Evolutionary conservation across 2,888 invertebrate species (phyloP), one percentile per base, ranked within the genome.

Genomic region (Trachelus stipa): DNA sequence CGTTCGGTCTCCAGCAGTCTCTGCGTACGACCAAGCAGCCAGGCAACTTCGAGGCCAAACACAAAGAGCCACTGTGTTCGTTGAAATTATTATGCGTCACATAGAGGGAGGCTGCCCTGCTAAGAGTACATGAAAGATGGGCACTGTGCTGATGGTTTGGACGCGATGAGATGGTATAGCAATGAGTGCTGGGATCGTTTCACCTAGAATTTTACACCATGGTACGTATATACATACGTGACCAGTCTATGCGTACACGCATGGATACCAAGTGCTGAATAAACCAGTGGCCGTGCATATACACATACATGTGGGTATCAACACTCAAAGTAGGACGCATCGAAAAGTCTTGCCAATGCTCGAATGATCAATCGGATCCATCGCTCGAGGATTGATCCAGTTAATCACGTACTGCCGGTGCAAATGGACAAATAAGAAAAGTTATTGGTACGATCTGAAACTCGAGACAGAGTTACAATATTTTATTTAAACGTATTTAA

Each of bases 31-130:
- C 9, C 23, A 69, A 31, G 73, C 9, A 34, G 34, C 31, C 68
- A 23, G 68, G 73, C 40, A 77, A 35, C 56, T 56, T 71, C 71
- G 69, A 73, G 71, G 30, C 69, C 75, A 33, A 75, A 76, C 78
- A 78, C 78, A 78, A 78, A 78, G 78, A 78, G 69, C 78, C 69
- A 76, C 76, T 73, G 37, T 78, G 78, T 76, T 75, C 76, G 40
- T 75, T 78, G 75, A 76, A 74, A 75, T 78, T 78, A 78, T 75
- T 78, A 78, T 75, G 78, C 78, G 78, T 73, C 73, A 23, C 15
- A 56, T 56, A 56, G 56, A 56, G 56, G 56, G 56, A 56, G 56
- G 23, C 56, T 56, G 56, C 56, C 56, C 56, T 56, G 56, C 9
- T 56, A 56, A 56, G 56, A 56, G 56, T 56, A 56, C 9, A 56